These are phyloP conservation scores for Menidia menidia DNA, from an alignment of 2,797 vertebrate species.

Conservation along the genomic window DNA sequence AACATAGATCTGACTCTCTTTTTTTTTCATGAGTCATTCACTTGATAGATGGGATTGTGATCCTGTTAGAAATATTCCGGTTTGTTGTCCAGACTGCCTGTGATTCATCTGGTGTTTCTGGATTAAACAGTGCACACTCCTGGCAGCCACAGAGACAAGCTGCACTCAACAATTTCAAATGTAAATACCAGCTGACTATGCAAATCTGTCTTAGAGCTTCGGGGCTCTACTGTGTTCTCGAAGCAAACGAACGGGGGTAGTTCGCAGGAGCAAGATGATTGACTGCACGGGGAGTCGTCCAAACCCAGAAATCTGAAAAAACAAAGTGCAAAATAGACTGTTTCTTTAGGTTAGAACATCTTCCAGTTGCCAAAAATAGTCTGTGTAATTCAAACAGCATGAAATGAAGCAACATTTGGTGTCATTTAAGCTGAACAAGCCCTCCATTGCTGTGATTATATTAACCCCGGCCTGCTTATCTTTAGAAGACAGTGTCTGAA, in stretches of 20 bases:
- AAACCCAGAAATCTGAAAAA: slow-evolving; percentile 23
- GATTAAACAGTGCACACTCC: slow-evolving; percentile 66
- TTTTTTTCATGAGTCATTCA: slow-evolving; percentile 7
- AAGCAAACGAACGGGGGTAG: slow-evolving; percentile 48
- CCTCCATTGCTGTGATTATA: slow-evolving; percentile 37
- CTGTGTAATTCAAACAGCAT: slow-evolving; percentile 24
- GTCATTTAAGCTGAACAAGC: slow-evolving; percentile 36
- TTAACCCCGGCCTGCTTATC: slow-evolving; percentile 45
- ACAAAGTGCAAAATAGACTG: neutral
- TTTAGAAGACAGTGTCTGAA: slow-evolving; percentile 37
- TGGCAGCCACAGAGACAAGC: slow-evolving; percentile 55
- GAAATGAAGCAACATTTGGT: slow-evolving; percentile 25
- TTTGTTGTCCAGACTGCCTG: slow-evolving; percentile 51
- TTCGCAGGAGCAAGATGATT: slow-evolving; percentile 40
- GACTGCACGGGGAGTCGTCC: slow-evolving; percentile 42
- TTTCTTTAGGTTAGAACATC: slow-evolving; percentile 14
- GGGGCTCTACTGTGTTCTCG: slow-evolving; percentile 44
- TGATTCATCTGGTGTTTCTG: slow-evolving; percentile 69
- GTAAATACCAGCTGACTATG: slow-evolving; percentile 70
- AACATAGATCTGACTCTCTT: slow-evolving; percentile 11
- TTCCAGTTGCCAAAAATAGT: slow-evolving; percentile 23
- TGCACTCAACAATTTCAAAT: slow-evolving; percentile 61
- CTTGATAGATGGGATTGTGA: slow-evolving; percentile 61
- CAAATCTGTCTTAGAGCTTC: slow-evolving; percentile 60
- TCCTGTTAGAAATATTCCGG: slow-evolving; percentile 57